Conservation (phyloP, 2,888 invertebrate species). For the Operophtera brumata region DNA sequence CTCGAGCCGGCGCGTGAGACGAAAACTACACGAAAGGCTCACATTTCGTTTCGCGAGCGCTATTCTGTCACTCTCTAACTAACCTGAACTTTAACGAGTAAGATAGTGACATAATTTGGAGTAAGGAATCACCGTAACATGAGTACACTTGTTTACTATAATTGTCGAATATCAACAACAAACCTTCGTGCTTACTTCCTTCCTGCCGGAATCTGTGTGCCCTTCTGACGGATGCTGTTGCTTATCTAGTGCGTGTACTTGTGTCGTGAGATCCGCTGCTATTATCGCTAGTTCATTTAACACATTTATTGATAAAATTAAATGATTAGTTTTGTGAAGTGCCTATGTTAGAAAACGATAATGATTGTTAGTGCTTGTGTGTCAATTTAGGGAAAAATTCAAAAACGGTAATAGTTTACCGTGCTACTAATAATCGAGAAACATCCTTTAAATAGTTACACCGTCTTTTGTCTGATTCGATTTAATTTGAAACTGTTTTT, state of each 20-base stretch:
- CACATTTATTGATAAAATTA: background rate
- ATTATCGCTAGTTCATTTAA: slow-evolving; percentile 3
- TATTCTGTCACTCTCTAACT: no score
- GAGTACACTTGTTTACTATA: slow-evolving; percentile 8
- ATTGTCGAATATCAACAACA: slow-evolving; percentile 6
- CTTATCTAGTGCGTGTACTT: slow-evolving; percentile 12
- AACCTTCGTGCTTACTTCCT: slow-evolving; percentile 21
- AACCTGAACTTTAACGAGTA: no score
- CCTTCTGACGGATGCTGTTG: slow-evolving; percentile 20
- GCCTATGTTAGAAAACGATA: background rate
- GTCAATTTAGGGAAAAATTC: background rate
- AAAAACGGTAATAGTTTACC: background rate
- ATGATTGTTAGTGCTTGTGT: background rate
- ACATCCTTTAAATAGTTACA: no score
- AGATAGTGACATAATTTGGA: no score
- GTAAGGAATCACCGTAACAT: no score
- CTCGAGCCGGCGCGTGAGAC: no score
- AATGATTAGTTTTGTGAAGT: background rate
- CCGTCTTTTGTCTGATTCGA: no score
- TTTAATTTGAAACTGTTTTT: no score
- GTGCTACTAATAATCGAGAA: no score
- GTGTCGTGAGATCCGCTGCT: slow-evolving; percentile 13
- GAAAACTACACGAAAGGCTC: no score
- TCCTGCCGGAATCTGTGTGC: slow-evolving; percentile 21
- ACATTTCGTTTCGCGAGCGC: no score